Base-by-base conservation (phyloP, 2,888 invertebrate species). In the Drosophila koepferae region DNA sequence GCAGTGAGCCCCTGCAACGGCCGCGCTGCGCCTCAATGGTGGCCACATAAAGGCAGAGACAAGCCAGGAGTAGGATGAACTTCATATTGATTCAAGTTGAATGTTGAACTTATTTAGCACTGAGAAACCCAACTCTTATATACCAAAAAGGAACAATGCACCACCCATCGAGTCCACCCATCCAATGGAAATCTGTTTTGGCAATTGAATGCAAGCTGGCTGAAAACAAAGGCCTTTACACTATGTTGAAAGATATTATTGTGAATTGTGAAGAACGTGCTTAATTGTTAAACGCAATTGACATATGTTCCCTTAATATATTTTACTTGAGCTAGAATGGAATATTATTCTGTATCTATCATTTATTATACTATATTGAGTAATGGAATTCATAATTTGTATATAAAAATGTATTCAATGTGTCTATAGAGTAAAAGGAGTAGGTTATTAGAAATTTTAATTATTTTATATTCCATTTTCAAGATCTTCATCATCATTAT, bases 1-100 rank as follows among this genome's bases (percentile, higher is more conserved):
- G n/a, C 16, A 40, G 8, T 12, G 1, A 2, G 12, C 54, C 40
- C 18, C 1, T 34, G 23, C 54, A 55, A n/a, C 3, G 0, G 8
- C 7, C 0, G 0, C 54, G n/a, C 28, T 81, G 78, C 14, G 63
- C 60, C 18, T 65, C 44, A 3, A 44, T 16, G 7, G 34, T 18
- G 38, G 65, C 65, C 44, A 79, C 63, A 12, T 55, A 77, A 9
- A 79, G 44, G 4, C 62, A 63, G 8, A 79, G 49, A 23, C 63
- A 61, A 20, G 63, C 54, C 36, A 73, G 58, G 40, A 81, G 14
- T 8, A 66, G 23, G 28, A 66, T 41, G n/a, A 81, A 69, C 51
- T 81, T 78, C 23, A 23, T 23, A 23, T 14, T 61, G 40, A 36
- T 7, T 8, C 28, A 31, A 31, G 48, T 3, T n/a, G 20, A 46